Conservation (phyloP, 2,113 vertebrate genomes). For the Gymnarchus niloticus region DNA sequence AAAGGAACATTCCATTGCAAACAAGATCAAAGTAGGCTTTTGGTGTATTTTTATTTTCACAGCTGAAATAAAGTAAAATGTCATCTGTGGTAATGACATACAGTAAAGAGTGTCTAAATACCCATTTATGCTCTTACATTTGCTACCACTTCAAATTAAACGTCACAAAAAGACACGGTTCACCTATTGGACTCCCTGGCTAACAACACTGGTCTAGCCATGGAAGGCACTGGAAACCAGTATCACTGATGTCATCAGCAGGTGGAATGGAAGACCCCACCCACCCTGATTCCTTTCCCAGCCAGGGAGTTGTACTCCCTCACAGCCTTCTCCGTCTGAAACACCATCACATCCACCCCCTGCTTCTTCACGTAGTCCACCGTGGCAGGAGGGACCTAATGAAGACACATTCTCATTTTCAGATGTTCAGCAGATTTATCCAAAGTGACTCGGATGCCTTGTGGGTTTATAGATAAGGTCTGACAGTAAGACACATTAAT, state of each 20-base stretch:
- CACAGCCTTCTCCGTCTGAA: slow-evolving; percentile 85
- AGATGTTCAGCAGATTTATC: neutral
- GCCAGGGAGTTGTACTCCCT: slow-evolving; percentile 80
- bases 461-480: neutral
- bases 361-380: slow-evolving; percentile 75
- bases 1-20: neutral
- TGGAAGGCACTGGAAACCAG: neutral
- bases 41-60: neutral
- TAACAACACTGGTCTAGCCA: too few relatives aligned
- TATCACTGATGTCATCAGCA: slow-evolving; percentile 60
- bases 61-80: neutral
- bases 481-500: neutral
- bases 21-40: neutral
- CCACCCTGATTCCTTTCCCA: slow-evolving; percentile 71
- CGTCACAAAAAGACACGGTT: neutral
- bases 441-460: neutral
- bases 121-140: neutral
- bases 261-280: slow-evolving; percentile 94
- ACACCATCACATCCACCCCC: slow-evolving; percentile 70
- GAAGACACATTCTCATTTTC: neutral
- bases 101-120: neutral
- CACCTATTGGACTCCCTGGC: neutral
- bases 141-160: neutral
- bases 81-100: neutral
- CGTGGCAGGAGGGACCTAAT: slow-evolving; percentile 76